These are phyloP conservation scores for Reinhardtius hippoglossoides DNA, from an alignment of 2,113 vertebrate genomes.

Conservation along the genomic window DNA sequence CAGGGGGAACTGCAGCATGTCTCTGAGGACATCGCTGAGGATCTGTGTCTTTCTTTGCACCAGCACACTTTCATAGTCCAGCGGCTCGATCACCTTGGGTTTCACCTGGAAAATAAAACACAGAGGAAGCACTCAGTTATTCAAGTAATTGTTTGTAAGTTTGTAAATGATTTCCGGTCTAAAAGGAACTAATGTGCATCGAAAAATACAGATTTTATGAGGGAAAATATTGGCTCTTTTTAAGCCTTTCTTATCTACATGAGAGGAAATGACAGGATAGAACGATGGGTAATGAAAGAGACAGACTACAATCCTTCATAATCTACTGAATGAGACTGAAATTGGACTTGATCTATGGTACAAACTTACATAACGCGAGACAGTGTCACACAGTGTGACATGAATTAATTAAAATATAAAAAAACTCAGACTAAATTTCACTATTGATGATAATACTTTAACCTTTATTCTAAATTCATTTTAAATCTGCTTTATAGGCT, in stretches of 20 bases:
- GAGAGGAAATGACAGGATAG: background rate
- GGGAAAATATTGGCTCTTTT: too few species aligned
- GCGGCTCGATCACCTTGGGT: conserved; percentile 95
- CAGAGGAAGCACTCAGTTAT: conserved; percentile 4
- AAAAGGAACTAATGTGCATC: background rate
- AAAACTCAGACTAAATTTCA: too few species aligned
- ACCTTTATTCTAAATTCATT: background rate
- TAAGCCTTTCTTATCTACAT: background rate
- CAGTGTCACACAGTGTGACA: background rate
- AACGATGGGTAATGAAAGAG: background rate
- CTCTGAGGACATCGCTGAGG: conserved; percentile 93
- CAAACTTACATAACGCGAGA: background rate
- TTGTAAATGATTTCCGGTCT: background rate
- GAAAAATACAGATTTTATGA: background rate
- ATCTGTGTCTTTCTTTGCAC: conserved; percentile 98
- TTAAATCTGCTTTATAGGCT: background rate
- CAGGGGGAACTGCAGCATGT: conserved; percentile 96
- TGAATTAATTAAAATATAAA: background rate
- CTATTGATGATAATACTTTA: too few species aligned
- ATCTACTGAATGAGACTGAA: background rate
- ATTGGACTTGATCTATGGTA: background rate
- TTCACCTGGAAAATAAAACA: conserved; percentile 86
- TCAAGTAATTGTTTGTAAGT: background rate
- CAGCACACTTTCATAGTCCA: conserved; percentile 98
- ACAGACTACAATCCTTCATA: too few species aligned